Base-by-base conservation (phyloP, 2,888 invertebrate species). In the Drosophila suboccidentalis region DNA sequence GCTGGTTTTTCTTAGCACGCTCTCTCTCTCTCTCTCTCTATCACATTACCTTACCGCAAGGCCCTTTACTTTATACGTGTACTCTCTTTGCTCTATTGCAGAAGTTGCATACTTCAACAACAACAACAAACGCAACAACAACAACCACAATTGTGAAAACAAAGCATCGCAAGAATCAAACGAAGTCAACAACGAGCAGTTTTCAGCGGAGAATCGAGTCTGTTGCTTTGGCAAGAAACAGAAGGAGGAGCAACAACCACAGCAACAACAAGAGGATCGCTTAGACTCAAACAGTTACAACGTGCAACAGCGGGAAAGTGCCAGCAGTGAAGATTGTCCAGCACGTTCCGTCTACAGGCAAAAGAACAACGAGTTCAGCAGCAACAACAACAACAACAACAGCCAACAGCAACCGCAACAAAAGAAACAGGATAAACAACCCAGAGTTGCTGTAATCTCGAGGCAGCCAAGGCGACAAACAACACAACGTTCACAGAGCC, bases 21-120 rank as follows among this genome's bases (percentile, higher is more conserved):
- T 15, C 3, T 9, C 13, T 29, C 8, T 29, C 29, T 29, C 19
- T 36, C 26, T 26, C 26, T 29, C 8, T 29, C 8, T 29, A 50
- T 19, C 46, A 46, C 26, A 17, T 53, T 39, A 29, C 39, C 17
- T 39, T 41, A 17, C 29, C 17, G 55, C 55, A 88, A 78, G 90
- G 88, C 78, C 83, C 82, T 76, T 81, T 78, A 83, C 85, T 90
- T 89, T 71, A 86, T 75, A 89, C 80, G 82, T 89, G 80, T 39
- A 22, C 82, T 88, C 62, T 79, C 73, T 90, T 82, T 91, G 78
- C 74, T 90, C 81, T 91, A 84, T 92, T 92, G 79, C 92, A 92
- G 92, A 92, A 90, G 90, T 92, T 90, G 89, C 91, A 84, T 88
- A 91, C 91, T 89, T 89, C 89, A 89, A 88, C 86, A 91, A 90